phyloP scores from a whole-genome alignment of 1,140 invertebrate genomes.

The Ladona fulva region DNA sequence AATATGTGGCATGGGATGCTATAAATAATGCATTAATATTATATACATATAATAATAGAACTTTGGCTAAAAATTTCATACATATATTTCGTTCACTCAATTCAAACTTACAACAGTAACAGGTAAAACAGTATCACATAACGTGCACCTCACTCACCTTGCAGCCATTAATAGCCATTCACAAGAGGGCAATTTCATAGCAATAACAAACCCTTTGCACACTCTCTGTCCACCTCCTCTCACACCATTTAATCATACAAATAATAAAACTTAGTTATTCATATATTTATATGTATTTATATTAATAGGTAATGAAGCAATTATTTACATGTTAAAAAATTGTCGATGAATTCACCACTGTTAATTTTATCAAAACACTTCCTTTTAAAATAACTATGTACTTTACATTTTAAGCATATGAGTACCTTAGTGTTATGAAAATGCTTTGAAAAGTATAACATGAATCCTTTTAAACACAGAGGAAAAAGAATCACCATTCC shows the following conservation, averaged over 20 bases:
- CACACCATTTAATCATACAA: neutral
- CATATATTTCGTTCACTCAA: slow-evolving; percentile 6
- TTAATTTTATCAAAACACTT: slow-evolving; percentile 9
- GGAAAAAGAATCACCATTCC: neutral
- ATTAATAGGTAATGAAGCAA: neutral
- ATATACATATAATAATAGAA: neutral
- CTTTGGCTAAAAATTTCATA: neutral
- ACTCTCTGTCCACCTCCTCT: neutral
- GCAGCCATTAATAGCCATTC: neutral
- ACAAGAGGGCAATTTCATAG: neutral
- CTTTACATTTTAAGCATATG: neutral
- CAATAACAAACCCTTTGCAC: neutral
- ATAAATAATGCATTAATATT: too few species aligned
- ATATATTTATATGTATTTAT: neutral
- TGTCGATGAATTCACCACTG: neutral
- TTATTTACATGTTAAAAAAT: slow-evolving; percentile 4
- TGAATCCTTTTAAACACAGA: neutral
- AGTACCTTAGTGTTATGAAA: neutral
- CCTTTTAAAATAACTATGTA: neutral
- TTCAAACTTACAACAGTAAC: slow-evolving; percentile 10
- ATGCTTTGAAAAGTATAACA: neutral
- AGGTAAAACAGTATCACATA: slow-evolving; percentile 10
- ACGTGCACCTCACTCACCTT: slow-evolving; percentile 2
- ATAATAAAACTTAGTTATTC: neutral
- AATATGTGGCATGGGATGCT: too few species aligned